Conservation (phyloP, 2,797 vertebrate species). For the Sebastes cheni region DNA sequence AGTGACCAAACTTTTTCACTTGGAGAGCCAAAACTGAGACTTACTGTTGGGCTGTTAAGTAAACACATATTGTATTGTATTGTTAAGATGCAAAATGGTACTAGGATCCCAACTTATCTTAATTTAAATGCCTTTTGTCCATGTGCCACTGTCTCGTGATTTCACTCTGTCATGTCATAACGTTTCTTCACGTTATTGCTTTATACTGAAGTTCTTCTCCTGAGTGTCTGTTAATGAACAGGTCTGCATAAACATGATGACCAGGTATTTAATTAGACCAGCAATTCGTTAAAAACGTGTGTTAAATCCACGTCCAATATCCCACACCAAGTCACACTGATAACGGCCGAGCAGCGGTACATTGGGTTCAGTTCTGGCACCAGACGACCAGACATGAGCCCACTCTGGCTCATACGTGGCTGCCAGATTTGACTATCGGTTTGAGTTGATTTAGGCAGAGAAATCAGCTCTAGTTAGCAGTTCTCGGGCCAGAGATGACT, state of each 20-base stretch:
- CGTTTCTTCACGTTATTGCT: no score
- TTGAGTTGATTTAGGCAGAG: background rate
- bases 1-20: background rate
- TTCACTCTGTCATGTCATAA: background rate
- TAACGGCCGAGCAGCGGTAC: background rate
- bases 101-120: background rate
- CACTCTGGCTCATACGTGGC: background rate
- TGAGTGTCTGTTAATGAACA: background rate
- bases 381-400: background rate
- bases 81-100: background rate
- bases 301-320: background rate
- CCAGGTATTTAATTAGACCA: background rate
- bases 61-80: background rate
- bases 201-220: no score
- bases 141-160: background rate
- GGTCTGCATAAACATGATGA: background rate
- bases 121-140: background rate
- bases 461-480: background rate
- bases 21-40: background rate
- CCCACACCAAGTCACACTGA: background rate
- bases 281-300: background rate
- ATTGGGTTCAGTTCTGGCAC: background rate
- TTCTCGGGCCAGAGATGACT: background rate
- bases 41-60: background rate
- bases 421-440: background rate